Percentiles rank a stretch among this genome's conserved stretches.
phyloP scores from a whole-genome alignment of 2,888 invertebrate species.

The Tholera decimalis region DNA sequence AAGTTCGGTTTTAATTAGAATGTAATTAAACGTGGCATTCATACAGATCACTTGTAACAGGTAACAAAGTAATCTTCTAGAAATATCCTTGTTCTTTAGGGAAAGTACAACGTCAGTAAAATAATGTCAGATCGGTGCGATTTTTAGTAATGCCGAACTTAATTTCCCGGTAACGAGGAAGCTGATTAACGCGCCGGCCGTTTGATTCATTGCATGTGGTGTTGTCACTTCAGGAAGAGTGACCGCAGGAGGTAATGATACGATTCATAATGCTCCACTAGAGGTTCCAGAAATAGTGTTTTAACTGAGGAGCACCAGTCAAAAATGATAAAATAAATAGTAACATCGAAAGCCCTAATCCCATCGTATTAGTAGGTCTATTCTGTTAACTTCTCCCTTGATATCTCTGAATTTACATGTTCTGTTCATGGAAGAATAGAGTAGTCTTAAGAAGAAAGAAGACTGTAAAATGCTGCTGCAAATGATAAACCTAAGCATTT shows the following conservation, averaged over 20 bases:
- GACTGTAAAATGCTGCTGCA: too few species aligned
- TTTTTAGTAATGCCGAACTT: constrained; percentile 17
- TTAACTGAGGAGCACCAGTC: too few species aligned
- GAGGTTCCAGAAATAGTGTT: constrained; percentile 12
- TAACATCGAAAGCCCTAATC: too few species aligned
- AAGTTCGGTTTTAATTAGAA: constrained; percentile 58
- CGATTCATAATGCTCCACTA: constrained; percentile 70
- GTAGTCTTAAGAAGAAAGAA: too few species aligned
- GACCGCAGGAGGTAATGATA: constrained; percentile 71
- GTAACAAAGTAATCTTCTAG: constrained; percentile 20
- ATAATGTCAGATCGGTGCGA: constrained; percentile 21
- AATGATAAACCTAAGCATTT: too few species aligned
- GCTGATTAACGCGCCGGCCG: constrained; percentile 48
- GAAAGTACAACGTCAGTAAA: not conserved
- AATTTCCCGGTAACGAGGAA: constrained; percentile 54
- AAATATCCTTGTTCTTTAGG: not conserved
- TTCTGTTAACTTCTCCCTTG: too few species aligned
- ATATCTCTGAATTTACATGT: too few species aligned
- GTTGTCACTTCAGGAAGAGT: constrained; percentile 60
- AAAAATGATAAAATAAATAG: too few species aligned
- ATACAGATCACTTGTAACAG: constrained; percentile 15
- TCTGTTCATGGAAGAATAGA: too few species aligned
- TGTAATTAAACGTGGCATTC: constrained; percentile 48
- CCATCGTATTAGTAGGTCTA: too few species aligned
- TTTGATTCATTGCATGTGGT: constrained; percentile 50